phyloP scores from a whole-genome alignment of 2,888 invertebrate genomes.

The Nephrotoma flavescens region DNA sequence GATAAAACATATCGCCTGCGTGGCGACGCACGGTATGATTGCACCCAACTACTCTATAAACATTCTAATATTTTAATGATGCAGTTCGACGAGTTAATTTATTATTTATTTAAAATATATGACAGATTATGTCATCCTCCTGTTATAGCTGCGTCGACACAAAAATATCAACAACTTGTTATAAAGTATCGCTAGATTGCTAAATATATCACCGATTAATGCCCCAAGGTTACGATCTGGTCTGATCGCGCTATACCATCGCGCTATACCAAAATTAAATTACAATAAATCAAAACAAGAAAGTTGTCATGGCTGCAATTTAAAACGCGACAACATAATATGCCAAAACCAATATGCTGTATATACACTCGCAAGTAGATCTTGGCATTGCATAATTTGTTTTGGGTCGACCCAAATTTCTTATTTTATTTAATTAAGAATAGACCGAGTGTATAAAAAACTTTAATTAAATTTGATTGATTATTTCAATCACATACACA shows the following conservation, averaged over 20 bases:
- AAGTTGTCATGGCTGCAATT: background rate
- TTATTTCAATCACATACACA: background rate
- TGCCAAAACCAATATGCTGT: background rate
- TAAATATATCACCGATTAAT: background rate
- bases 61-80: background rate
- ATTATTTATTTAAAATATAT: background rate
- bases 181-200: background rate
- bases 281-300: background rate
- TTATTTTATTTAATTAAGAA: background rate
- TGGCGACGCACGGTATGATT: background rate
- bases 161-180: background rate
- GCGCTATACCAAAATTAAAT: background rate
- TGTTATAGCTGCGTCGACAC: background rate
- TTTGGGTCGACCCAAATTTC: background rate
- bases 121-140: background rate
- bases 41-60: background rate
- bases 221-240: background rate
- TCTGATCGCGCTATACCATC: background rate
- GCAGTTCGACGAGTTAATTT: background rate
- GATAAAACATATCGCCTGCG: background rate
- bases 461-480: background rate
- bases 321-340: background rate
- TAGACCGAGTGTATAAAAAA: background rate
- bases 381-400: background rate
- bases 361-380: background rate